Base-by-base conservation (phyloP, 2,888 invertebrate species). In the Ariolimax columbianus region DNA sequence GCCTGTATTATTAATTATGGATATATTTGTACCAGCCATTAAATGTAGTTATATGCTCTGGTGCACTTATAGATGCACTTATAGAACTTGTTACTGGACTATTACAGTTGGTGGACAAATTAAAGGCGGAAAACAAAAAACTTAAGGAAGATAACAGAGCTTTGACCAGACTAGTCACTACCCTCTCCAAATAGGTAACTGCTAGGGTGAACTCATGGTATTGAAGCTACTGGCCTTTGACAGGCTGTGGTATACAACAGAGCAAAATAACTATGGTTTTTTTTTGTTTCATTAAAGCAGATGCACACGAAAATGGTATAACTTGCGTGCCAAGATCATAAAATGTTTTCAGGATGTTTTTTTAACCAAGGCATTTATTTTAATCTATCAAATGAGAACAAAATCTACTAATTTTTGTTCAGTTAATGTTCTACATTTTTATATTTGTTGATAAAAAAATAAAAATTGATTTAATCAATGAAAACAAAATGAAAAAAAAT, bases 131-230 rank as follows among this genome's bases (percentile, higher is more conserved):
- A 95, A 98, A 98, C 95, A 97, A 97, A 95, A 97, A 98, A 95
- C 96, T 99, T 95, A 98, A 98, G 95, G 98, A 98, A 95, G 99
- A 99, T 95, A 99, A 99, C 94, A 98, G 98, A 94, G 98, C 99
- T 93, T 96, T 99, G 94, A 98, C 99, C 95, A 96, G 99, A 96
- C 99, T 99, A 93, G 98, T 99, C 95, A 98, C 98, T 95, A 99
- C 98, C 96, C 96, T 99, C 94, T 97, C 97, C 92, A 84, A 80
- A 84, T 84, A 84, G 84, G 84, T 84, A 84, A 84, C 51, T 26
- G 63, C 23, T 55, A 55, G 38, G 33, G 38, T 40, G 19, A 11
- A 55, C 17, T 51, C 47, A n/a, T n/a, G n/a, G 47, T n/a, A n/a
- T 17, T 26, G 73, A 73, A 47, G 43, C 73, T 73, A 47, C 43